A percentile compares a stretch with the other conserved stretches of the same genome.
Conservation (phyloP, 2,888 invertebrate genomes). For the Drosophila atripex region DNA sequence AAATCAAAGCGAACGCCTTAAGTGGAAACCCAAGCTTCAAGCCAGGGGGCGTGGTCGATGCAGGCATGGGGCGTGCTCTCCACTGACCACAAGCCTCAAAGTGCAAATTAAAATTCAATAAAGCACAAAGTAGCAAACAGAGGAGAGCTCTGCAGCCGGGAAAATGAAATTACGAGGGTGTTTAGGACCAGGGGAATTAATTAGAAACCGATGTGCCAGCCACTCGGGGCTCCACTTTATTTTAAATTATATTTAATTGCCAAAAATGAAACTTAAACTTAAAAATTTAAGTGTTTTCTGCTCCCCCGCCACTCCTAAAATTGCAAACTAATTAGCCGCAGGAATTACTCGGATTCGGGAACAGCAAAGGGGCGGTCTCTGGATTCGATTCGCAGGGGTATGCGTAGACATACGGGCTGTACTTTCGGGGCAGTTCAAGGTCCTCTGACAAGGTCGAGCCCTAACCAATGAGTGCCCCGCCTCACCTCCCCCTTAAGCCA, state of each 20-base stretch:
- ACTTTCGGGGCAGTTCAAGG: conserved; percentile 57
- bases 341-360: conserved; percentile 27
- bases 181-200: not conserved
- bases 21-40: conserved; percentile 25
- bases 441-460: conserved; percentile 53
- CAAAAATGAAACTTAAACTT: conserved; percentile 9
- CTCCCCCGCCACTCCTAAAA: conserved; percentile 11
- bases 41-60: conserved; percentile 25
- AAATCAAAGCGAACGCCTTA: conserved; percentile 32
- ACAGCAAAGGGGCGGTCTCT: conserved; percentile 61
- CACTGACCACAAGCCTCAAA: conserved; percentile 38
- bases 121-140: conserved; percentile 43
- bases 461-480: conserved; percentile 20
- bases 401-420: conserved; percentile 1
- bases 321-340: conserved; percentile 47
- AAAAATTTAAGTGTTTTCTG: conserved; percentile 5
- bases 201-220: not conserved
- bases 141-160: conserved; percentile 31
- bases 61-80: conserved; percentile 31
- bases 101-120: conserved; percentile 74
- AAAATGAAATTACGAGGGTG: conserved; percentile 35
- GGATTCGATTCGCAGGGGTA: conserved; percentile 1
- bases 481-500: conserved; percentile 21
- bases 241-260: not conserved
- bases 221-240: not conserved